phyloP scores from a whole-genome alignment of 2,113 vertebrate species.

The Epinephelus lanceolatus region DNA sequence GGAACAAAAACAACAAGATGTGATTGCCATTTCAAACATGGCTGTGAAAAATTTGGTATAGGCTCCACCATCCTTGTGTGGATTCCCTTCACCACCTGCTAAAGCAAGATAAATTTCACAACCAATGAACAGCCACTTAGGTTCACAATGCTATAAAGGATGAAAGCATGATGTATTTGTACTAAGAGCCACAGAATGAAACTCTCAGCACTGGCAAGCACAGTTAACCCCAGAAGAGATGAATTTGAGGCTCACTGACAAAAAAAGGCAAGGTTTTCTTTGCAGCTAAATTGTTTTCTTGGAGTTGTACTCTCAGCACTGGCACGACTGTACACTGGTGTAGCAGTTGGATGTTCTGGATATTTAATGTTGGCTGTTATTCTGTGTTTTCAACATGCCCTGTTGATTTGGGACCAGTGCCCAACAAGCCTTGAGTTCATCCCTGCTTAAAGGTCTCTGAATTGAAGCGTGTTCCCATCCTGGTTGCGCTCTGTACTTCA shows the following conservation, averaged over 20 bases:
- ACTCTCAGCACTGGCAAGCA: constrained; percentile 49
- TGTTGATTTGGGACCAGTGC: constrained; percentile 44
- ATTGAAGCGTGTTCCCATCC: constrained; percentile 49
- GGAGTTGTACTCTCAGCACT: constrained; percentile 22
- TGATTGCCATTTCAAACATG: constrained; percentile 63
- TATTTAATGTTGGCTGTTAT: constrained; percentile 36
- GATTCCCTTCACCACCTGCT: constrained; percentile 69
- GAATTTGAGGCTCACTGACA: constrained; percentile 48
- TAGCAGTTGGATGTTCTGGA: constrained; percentile 37
- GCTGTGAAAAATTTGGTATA: constrained; percentile 51
- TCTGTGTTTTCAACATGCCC: constrained; percentile 43
- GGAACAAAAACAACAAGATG: constrained; percentile 49
- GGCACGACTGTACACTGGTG: neutral
- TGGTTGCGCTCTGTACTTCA: constrained; percentile 38
- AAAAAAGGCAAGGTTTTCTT: constrained; percentile 24
- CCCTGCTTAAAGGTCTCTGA: constrained; percentile 51
- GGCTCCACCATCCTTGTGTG: constrained; percentile 46
- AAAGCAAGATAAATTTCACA: constrained; percentile 71
- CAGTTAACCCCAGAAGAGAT: constrained; percentile 56
- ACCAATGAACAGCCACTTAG: constrained; percentile 65
- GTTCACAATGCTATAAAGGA: constrained; percentile 64
- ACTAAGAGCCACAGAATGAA: constrained; percentile 50
- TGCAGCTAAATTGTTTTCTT: constrained; percentile 39
- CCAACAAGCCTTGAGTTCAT: constrained; percentile 42
- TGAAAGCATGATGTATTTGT: constrained; percentile 70